Conservation (phyloP, 2,113 vertebrate genomes). For the Nannospalax galili region DNA sequence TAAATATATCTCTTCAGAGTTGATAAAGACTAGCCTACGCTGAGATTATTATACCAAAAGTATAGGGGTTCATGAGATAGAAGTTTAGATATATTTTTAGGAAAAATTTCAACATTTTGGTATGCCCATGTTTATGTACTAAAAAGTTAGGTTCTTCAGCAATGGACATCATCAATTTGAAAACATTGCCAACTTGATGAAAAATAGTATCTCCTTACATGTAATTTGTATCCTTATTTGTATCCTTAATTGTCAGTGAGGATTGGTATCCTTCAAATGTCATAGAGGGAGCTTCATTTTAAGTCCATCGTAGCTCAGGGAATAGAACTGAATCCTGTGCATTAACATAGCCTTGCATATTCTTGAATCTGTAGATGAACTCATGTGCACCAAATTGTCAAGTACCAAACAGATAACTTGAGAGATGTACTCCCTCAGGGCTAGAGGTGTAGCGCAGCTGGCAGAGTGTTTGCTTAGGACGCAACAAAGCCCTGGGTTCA, state of each 20-base stretch:
- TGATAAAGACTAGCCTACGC: background rate
- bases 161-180: background rate
- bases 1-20: background rate
- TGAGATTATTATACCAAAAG: background rate
- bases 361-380: background rate
- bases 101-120: background rate
- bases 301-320: background rate
- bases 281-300: background rate
- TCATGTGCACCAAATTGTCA: background rate
- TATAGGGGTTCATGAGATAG: background rate
- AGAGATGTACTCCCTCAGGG: background rate
- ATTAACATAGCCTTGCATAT: fast-evolving
- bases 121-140: background rate
- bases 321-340: background rate
- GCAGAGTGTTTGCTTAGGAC: background rate
- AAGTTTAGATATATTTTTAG: background rate
- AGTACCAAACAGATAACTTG: background rate
- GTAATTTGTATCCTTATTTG: background rate
- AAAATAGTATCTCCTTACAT: background rate
- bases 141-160: background rate
- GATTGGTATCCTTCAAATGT: background rate
- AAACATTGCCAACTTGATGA: background rate
- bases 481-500: background rate
- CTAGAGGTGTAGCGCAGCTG: background rate
- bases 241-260: background rate